These are phyloP conservation scores for Piscicola geometra DNA, from an alignment of 2,888 invertebrate genomes.

Conservation along the genomic window DNA sequence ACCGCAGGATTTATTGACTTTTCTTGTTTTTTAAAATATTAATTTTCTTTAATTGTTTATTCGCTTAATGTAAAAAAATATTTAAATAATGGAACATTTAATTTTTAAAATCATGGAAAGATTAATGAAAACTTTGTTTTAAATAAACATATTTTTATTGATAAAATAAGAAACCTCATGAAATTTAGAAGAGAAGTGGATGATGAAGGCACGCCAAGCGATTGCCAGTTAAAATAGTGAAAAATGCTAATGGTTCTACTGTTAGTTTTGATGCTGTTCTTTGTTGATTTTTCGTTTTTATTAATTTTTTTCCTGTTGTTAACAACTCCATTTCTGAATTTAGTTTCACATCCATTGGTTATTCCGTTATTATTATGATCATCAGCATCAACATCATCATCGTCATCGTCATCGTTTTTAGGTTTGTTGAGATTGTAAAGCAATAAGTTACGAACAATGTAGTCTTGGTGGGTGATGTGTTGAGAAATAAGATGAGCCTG, in stretches of 20 bases:
- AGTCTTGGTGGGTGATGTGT: slow-evolving; percentile 29
- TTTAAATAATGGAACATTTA: too few relatives aligned
- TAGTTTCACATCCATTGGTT: background rate
- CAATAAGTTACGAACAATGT: slow-evolving; percentile 29
- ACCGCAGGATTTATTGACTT: slow-evolving; percentile 29
- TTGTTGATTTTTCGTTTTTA: too few relatives aligned
- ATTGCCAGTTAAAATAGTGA: slow-evolving; percentile 32
- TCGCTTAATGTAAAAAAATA: too few relatives aligned
- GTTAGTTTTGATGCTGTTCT: background rate
- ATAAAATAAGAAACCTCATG: slow-evolving; percentile 11
- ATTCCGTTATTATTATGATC: background rate
- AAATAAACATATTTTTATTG: slow-evolving; percentile 30
- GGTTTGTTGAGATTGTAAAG: slow-evolving; percentile 10
- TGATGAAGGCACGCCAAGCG: slow-evolving; percentile 1
- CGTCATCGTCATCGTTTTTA: background rate
- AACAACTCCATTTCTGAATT: background rate
- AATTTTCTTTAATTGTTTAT: too few relatives aligned
- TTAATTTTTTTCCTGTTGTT: too few relatives aligned
- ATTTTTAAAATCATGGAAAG: too few relatives aligned
- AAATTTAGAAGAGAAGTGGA: slow-evolving; percentile 23
- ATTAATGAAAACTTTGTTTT: too few relatives aligned
- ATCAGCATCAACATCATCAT: background rate
- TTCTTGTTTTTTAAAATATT: background rate
- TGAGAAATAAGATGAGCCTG: slow-evolving; percentile 33
- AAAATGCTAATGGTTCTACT: slow-evolving; percentile 26